Conservation (phyloP, 1,140 invertebrate species). For the Listronotus bonariensis region DNA sequence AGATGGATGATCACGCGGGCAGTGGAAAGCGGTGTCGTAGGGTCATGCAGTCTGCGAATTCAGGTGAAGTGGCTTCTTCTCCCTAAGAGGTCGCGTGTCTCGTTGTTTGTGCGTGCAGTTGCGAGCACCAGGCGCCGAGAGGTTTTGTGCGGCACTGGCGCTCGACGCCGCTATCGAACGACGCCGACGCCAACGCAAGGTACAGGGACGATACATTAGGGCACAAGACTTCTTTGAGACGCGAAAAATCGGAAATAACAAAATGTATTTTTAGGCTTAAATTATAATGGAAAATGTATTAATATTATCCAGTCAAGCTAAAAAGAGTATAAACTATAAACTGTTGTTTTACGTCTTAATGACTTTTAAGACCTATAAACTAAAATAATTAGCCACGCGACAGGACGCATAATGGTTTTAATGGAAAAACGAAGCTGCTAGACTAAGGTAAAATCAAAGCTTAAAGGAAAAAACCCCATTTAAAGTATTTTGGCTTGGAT, state of each 20-base stretch:
- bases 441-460: no score
- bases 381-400: no score
- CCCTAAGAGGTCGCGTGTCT: constrained; percentile 43
- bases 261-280: no score
- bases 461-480: no score
- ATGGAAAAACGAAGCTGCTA: no score
- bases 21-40: background rate
- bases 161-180: constrained; percentile 54
- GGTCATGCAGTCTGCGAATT: constrained; percentile 3
- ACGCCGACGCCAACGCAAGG: constrained; percentile 50
- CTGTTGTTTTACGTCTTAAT: no score
- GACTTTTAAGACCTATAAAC: no score
- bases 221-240: background rate
- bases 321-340: no score
- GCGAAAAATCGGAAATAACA: background rate
- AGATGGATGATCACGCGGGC: background rate
- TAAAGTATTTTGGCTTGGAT: no score
- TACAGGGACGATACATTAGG: constrained; percentile 23
- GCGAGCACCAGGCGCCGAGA: constrained; percentile 53
- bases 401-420: no score
- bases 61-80: constrained; percentile 23
- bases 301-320: no score
- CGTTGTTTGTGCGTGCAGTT: constrained; percentile 42
- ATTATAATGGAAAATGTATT: no score
- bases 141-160: constrained; percentile 54